Conservation (phyloP, 2,113 vertebrate genomes). For the Oenanthe oenanthe region DNA sequence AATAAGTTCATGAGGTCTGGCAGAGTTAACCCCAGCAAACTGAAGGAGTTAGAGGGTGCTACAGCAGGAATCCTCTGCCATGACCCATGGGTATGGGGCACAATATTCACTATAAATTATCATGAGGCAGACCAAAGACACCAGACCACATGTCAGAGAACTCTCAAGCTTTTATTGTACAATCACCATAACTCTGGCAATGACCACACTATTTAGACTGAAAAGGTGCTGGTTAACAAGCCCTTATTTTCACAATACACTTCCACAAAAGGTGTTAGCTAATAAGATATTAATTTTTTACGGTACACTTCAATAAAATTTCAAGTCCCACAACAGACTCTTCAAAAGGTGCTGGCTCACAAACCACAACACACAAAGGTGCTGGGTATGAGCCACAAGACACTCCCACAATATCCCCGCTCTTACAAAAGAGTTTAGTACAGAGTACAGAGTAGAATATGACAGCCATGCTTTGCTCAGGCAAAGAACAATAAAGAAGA, state of each 20-base stretch:
- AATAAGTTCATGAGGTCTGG: neutral
- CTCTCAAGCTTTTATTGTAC: neutral
- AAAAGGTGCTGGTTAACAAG: neutral
- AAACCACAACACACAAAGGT: neutral
- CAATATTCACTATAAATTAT: neutral
- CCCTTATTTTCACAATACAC: neutral
- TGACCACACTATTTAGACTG: neutral
- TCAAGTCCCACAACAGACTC: neutral
- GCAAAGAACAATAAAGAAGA: neutral
- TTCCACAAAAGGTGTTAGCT: neutral
- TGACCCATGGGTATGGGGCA: neutral
- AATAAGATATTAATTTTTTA: neutral
- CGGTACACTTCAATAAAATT: neutral
- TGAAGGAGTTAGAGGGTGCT: neutral
- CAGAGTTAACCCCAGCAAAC: neutral
- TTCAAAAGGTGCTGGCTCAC: neutral
- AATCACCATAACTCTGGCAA: neutral
- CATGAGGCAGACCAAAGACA: neutral
- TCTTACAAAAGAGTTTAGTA: neutral
- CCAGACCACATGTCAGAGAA: neutral
- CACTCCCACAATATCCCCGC: neutral
- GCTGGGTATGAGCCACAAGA: too few species aligned
- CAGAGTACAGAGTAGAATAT: fast-evolving
- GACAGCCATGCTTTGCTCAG: neutral
- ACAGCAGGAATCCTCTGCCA: neutral